Conservation (phyloP, 1,140 invertebrate species). For the Meloidogyne hapla region DNA sequence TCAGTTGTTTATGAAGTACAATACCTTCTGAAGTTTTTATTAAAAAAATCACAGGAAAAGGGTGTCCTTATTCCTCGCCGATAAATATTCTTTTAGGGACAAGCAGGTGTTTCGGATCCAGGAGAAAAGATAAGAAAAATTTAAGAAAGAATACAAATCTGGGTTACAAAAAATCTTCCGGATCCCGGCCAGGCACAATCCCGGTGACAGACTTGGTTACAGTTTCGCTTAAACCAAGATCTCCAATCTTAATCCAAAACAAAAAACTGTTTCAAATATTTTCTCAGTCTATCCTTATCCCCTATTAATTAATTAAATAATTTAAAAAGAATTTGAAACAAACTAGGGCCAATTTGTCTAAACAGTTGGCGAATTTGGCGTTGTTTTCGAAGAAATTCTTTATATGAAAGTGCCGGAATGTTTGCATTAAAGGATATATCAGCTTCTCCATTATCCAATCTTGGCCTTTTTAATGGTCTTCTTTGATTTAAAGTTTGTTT, state of each 20-base stretch:
- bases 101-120: too few relatives aligned
- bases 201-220: too few relatives aligned
- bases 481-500: not conserved
- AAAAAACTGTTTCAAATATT: not conserved
- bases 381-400: constrained; percentile 18
- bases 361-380: constrained; percentile 15
- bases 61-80: too few relatives aligned
- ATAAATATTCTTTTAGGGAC: too few relatives aligned
- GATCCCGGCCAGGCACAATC: too few relatives aligned
- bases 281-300: not conserved
- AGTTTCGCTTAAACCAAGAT: too few relatives aligned
- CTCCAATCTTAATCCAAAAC: not conserved
- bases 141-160: too few relatives aligned
- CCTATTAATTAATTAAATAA: not conserved
- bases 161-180: too few relatives aligned
- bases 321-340: not conserved
- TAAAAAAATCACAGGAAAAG: not conserved
- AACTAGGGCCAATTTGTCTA: constrained; percentile 17
- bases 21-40: not conserved
- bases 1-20: not conserved
- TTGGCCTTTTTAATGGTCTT: not conserved
- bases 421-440: not conserved
- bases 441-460: not conserved
- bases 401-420: not conserved
- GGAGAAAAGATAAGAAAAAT: too few relatives aligned